These are phyloP conservation scores for Drosophila leontia DNA, from an alignment of 1,140 invertebrate genomes.

Conservation along the genomic window DNA sequence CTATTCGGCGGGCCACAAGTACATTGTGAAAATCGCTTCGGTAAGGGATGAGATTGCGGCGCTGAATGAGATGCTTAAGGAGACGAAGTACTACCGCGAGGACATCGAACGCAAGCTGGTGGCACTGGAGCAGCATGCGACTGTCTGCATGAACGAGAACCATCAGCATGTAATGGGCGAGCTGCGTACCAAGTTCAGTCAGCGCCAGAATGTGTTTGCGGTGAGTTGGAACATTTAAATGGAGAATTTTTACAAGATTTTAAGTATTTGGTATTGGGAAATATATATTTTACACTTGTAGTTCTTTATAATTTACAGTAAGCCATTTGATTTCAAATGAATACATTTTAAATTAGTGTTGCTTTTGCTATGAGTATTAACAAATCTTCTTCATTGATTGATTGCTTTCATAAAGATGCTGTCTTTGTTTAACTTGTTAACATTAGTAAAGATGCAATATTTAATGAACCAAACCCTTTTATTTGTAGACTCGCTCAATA, in stretches of 20 bases:
- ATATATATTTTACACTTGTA: neutral
- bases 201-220: constrained; percentile 83
- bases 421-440: no score
- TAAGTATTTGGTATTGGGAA: neutral
- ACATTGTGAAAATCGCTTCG: constrained; percentile 80
- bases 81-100: constrained; percentile 81
- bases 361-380: no score
- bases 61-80: constrained; percentile 79
- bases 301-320: no score
- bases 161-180: constrained; percentile 76
- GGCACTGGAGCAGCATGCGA: constrained; percentile 74
- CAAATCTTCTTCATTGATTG: no score
- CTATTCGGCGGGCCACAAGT: constrained; percentile 83
- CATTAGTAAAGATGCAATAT: neutral
- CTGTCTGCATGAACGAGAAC: constrained; percentile 78
- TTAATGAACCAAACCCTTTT: neutral
- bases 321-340: no score
- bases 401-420: no score
- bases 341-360: no score
- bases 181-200: constrained; percentile 72
- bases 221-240: constrained; percentile 30
- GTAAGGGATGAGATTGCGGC: constrained; percentile 82
- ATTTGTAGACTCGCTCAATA: constrained; percentile 78
- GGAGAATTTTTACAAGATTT: neutral
- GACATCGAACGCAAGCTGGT: constrained; percentile 75